Conservation (phyloP, 2,113 vertebrate genomes). For the Mesoclemmys tuberculata region DNA sequence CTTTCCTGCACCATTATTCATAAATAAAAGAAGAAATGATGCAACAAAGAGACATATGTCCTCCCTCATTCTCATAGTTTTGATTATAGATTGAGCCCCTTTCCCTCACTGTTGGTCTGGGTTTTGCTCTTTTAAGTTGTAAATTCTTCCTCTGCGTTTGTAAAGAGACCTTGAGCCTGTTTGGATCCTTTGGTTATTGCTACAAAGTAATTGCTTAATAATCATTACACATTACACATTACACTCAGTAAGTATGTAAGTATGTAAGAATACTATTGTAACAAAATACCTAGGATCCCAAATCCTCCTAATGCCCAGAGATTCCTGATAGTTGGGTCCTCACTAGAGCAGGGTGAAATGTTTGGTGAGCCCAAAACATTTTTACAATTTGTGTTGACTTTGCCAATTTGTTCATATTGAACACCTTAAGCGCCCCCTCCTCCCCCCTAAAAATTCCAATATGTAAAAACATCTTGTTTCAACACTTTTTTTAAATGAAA, state of each 20-base stretch:
- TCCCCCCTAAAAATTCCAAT: too few species aligned
- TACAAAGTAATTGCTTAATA: not conserved
- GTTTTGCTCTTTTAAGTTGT: not conserved
- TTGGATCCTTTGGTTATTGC: not conserved
- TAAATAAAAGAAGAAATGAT: not conserved
- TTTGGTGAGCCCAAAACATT: too few species aligned
- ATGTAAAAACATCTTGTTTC: too few species aligned
- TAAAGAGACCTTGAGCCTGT: not conserved
- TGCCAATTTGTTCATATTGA: too few species aligned
- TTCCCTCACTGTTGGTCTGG: not conserved
- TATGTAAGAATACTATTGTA: not conserved
- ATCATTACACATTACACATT: too few species aligned
- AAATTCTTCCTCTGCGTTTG: not conserved
- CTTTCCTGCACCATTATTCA: not conserved
- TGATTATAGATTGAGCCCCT: not conserved
- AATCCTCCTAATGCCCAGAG: not conserved
- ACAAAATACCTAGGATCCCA: not conserved
- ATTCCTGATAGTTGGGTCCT: not conserved
- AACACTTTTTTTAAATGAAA: too few species aligned
- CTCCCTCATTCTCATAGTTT: not conserved
- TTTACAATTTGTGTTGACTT: too few species aligned
- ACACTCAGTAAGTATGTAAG: not conserved
- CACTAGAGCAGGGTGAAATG: too few species aligned
- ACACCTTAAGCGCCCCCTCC: too few species aligned
- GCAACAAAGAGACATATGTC: rapidly evolving